Percentiles rank a stretch among this genome's conserved stretches.
phyloP scores from a whole-genome alignment of 2,888 invertebrate species.

The Pimpla rufipes region DNA sequence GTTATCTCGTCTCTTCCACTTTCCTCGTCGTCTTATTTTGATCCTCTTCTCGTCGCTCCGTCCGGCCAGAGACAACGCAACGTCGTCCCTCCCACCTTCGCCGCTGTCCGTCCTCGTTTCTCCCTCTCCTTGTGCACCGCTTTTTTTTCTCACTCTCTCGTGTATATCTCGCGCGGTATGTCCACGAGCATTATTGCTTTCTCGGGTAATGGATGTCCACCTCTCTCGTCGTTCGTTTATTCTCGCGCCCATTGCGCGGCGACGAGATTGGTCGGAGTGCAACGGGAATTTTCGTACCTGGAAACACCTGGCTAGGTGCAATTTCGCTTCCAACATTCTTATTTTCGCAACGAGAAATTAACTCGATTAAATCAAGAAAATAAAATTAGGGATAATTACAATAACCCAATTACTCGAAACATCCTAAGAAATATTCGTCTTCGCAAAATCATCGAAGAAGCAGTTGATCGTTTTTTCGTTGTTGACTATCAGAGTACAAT shows the following conservation, averaged over 20 bases:
- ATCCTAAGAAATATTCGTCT: too few species aligned
- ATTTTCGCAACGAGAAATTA: background rate
- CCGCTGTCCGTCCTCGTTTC: slow-evolving; percentile 42
- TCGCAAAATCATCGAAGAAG: too few species aligned
- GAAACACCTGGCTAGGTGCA: background rate
- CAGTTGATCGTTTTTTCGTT: too few species aligned
- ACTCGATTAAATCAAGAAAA: too few species aligned
- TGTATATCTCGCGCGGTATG: slow-evolving; percentile 67
- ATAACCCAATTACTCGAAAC: too few species aligned
- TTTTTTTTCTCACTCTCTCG: slow-evolving; percentile 58
- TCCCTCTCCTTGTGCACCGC: background rate
- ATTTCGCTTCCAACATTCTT: background rate
- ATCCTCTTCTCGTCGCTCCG: slow-evolving; percentile 14
- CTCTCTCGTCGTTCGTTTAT: slow-evolving; percentile 53
- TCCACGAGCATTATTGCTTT: slow-evolving; percentile 73
- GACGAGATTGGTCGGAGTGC: slow-evolving; percentile 36
- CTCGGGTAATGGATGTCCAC: slow-evolving; percentile 71
- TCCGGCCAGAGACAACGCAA: slow-evolving; percentile 56
- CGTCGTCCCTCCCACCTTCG: slow-evolving; percentile 46
- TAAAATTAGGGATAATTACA: too few species aligned
- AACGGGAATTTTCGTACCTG: slow-evolving; percentile 37
- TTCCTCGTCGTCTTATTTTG: slow-evolving; percentile 16
- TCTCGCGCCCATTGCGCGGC: slow-evolving; percentile 45
- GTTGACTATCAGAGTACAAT: too few species aligned
- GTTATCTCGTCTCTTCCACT: slow-evolving; percentile 71